phyloP scores from a whole-genome alignment of 2,797 vertebrate species.

The Poecilia picta region DNA sequence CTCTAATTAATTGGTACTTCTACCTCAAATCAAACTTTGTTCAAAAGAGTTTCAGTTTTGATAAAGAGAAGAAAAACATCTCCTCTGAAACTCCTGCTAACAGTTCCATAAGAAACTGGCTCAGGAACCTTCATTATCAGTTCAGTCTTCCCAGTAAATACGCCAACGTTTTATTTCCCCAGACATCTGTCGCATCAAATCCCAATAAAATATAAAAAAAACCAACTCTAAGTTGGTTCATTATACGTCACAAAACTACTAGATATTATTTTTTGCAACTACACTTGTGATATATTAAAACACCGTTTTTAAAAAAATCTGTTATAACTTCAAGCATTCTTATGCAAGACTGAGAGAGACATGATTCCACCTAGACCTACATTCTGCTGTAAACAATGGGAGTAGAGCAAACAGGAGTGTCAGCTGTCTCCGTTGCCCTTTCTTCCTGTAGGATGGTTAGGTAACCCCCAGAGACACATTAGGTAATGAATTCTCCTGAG shows the following conservation, averaged over 20 bases:
- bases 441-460: background rate
- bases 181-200: background rate
- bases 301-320: background rate
- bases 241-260: background rate
- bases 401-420: background rate
- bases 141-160: no score
- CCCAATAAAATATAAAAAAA: background rate
- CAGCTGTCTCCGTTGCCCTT: background rate
- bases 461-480: conserved; percentile 45
- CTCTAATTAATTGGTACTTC: no score
- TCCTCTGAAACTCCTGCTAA: no score
- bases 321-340: background rate
- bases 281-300: background rate
- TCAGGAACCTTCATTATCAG: no score
- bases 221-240: no score
- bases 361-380: background rate
- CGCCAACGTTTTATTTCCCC: no score
- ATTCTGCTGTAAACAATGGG: background rate
- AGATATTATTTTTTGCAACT: background rate
- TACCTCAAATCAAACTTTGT: no score
- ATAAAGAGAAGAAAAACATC: no score
- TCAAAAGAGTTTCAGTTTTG: no score
- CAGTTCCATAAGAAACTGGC: no score
- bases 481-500: conserved; percentile 40
- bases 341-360: background rate